Base-by-base conservation (phyloP, 2,113 vertebrate species). In the Datnioides undecimradiatus region DNA sequence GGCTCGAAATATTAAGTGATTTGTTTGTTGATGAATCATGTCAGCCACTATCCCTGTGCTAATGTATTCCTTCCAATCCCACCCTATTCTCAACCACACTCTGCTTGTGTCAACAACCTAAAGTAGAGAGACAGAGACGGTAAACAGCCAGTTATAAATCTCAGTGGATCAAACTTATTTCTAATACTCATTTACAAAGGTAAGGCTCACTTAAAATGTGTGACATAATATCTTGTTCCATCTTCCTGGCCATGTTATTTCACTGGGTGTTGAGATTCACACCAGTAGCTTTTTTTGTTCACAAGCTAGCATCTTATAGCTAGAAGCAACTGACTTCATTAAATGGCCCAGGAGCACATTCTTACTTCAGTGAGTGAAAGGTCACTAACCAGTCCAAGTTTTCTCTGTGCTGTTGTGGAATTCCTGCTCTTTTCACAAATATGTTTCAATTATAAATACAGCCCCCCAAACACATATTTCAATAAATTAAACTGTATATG, bases 371-470 rank as follows among this genome's bases (percentile, higher is more conserved):
- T 5, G 17, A 60, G 52, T 1, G 17, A 84, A 62, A 40, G 46
- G 38, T 71, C 59, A 49, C 33, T 5, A 48, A 66, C 29, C 36
- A 70, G 23, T 45, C 19, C 21, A 41, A 13, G 31, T 45, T 54
- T 76, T 59, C 43, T 65, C 16, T 49, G 17, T 63, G 66, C 27
- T 52, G 33, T 49, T 57, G 46, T 7, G 10, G 1, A 54, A 48
- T 62, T 21, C 62, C 27, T 33, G 9, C 12, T 46, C 48, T 57
- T 65, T 79, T 57, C 16, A 59, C 19, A 63, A 57, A 63, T 27
- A 73, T 43, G 5, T 46, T 62, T 55, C n/a, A 65, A 87, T 59
- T n/a, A 77, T 80, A 59, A 58, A 73, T 73, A 21, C 29, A 43
- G n/a, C 17, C 13, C 8, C 31, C 31, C 3, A 48, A 55, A 54